Evolutionary conservation across 2,888 invertebrate genomes (phyloP), one percentile per base, ranked within the genome.

Genomic region (Agrochola lota): DNA sequence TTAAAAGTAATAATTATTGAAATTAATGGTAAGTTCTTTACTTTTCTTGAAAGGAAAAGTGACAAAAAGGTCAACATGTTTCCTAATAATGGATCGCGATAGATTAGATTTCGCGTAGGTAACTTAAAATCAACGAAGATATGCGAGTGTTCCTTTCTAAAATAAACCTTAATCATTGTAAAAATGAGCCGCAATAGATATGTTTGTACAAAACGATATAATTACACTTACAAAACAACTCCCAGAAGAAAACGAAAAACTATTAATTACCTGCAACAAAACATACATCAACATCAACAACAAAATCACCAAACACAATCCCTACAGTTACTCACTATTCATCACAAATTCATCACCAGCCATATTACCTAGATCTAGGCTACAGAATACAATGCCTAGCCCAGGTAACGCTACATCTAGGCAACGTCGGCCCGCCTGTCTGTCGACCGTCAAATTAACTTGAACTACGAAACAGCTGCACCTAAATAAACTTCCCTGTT

Each of bases 361-460:
- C 63, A 35, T 40, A 73, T 80, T 71, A 63, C 35, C 62, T 40
- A 23, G 69, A 46, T 62, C 35, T 26, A 67, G 62, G 35, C 57
- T 64, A 43, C 30, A 52, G 46, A 23, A 46, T 11, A 57, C 67
- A 62, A 52, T 35, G 52, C 17, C 62, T 46, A 55, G 49, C 30
- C 68, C 69, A 71, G 60, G 68, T 59, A 40, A 7, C 0, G n/a
- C 62, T 69, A 62, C 57, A 70, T n/a, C 63, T 40, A 77, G 73
- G 20, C 40, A 26, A 0, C 57, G 40, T 20, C 57, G 11, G 71
- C 64, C 49, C 57, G 80, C 68, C 85, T 86, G 90, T 85, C 90
- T 26, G 73, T 91, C 81, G 26, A 30, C 35, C 71, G 90, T 89
- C 91, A 78, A 77, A 89, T 91, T 90, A 89, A 73, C 76, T 35